Conservation (phyloP, 2,113 vertebrate species). For the Crotophaga sulcirostris region DNA sequence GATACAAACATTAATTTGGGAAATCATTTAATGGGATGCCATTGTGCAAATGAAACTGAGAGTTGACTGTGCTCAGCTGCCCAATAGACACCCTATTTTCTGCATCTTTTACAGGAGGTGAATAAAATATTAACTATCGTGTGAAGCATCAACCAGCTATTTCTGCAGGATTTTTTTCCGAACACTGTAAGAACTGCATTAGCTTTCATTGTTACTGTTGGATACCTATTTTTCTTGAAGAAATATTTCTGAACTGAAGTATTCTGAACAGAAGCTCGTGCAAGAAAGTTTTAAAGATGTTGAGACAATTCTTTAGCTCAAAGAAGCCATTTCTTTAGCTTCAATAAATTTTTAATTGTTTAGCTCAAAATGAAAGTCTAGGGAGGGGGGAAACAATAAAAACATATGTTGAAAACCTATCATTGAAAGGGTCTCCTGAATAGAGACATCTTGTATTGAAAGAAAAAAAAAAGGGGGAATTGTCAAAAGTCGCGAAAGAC, state of each 20-base stretch:
- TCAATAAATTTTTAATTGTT: too few species aligned
- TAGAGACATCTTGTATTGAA: background rate
- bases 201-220: background rate
- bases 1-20: conserved; percentile 6
- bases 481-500: background rate
- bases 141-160: background rate
- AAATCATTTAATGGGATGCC: background rate
- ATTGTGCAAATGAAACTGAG: background rate
- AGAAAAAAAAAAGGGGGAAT: background rate
- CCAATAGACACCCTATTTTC: background rate
- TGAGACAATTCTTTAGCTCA: background rate
- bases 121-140: background rate
- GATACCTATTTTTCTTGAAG: background rate
- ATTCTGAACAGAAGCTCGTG: background rate
- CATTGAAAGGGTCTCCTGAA: background rate
- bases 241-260: background rate
- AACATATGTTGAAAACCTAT: background rate
- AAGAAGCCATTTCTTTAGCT: too few species aligned
- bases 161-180: background rate
- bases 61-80: background rate
- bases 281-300: background rate
- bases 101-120: background rate
- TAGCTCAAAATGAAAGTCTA: background rate
- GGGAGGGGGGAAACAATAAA: rapidly evolving
- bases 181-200: background rate